Evolutionary conservation across 1,140 invertebrate genomes (phyloP), one percentile per base, ranked within the genome.

Genomic region (Euschistus heros): DNA sequence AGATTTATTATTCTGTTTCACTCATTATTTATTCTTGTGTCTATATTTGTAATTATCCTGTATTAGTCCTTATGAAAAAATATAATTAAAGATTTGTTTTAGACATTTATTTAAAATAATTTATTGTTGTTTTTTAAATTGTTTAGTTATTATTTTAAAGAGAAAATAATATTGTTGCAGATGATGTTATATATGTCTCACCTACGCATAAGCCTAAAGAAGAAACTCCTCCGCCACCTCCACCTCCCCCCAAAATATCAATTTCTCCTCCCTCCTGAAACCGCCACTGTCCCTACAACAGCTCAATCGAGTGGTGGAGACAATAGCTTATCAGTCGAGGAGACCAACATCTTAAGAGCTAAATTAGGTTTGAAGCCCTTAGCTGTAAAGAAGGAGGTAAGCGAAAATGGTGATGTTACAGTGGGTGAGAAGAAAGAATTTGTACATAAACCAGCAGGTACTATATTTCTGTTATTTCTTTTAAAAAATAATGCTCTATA

Each of bases 281-380:
- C 63, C 66, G 15, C 69, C 71, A 8, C 42, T 26, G 26, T n/a
- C n/a, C n/a, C n/a, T n/a, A n/a, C n/a, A n/a, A n/a, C 42, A 18
- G 5, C 72, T 73, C 76, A 26, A 74, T 77, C 42, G 77, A 79
- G 24, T 73, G 75, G 1, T 74, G 79, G 4, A 76, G 79, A 50
- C 80, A 57, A 82, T 57, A 84, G 82, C 57, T 75, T 95, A 2
- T 93, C 91, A 4, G 87, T 96, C 70, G 87, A 91, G 70, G 92
- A 95, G 74, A 95, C 93, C 18, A 97, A 97, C 76, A 89, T 87
- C 72, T 74, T 98, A 0, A 80, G 95, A 73, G 90, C 91, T 7
- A 94, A 97, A 74, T 80, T 99, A 17, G 95, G 95, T 2, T 77
- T 98, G 2, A 96, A 96, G 74, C 96, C 95, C 6, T 77, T 98